Evolutionary conservation across 2,888 invertebrate species (phyloP), one percentile per base, ranked within the genome.

Genomic region (Metallyticus violacea): DNA sequence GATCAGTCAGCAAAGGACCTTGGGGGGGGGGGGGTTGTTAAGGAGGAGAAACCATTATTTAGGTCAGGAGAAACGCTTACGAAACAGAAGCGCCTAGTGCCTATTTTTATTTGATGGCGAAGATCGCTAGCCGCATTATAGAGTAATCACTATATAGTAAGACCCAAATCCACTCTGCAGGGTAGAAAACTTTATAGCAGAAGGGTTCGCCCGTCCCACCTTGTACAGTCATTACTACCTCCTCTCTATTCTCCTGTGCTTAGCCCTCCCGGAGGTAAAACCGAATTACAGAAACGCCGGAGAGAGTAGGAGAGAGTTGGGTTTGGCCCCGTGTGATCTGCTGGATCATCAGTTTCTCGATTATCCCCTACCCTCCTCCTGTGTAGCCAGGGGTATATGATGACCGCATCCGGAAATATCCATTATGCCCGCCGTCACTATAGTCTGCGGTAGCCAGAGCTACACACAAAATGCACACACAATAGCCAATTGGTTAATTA

Each of bases 401-500:
- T 62, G 40, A 62, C 40, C 40, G 40, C 40, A 62, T 62, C 40
- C 40, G 40, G 40, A 62, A 62, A 62, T 62, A 62, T 62, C 40
- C 40, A 62, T 62, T 62, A 62, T 62, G 40, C 40, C 40, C 40
- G 40, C 40, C 40, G 15, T 62, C 40, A 62, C 40, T 62, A 62
- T 62, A 62, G 40, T 62, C 40, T 62, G 40, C 40, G 40, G 40
- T 62, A 62, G 40, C 40, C 40, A 62, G 28, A 25, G 22, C 29
- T 80, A 29, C 28, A 29, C 4, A 26, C 81, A 81, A 81, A 81
- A 81, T 81, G 26, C 22, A 25, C 81, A 30, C 81, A 40, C 81
- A 81, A 81, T 81, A 40, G 81, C 30, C 81, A 81, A 81, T 30
- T 30, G 81, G 81, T 40, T 81, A 81, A 81, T 81, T 81, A 81